A percentile compares a stretch with the other conserved stretches of the same genome.
Conservation (phyloP, 37 sponge, comb jelly and placozoan species). For the Crambe crambe region DNA sequence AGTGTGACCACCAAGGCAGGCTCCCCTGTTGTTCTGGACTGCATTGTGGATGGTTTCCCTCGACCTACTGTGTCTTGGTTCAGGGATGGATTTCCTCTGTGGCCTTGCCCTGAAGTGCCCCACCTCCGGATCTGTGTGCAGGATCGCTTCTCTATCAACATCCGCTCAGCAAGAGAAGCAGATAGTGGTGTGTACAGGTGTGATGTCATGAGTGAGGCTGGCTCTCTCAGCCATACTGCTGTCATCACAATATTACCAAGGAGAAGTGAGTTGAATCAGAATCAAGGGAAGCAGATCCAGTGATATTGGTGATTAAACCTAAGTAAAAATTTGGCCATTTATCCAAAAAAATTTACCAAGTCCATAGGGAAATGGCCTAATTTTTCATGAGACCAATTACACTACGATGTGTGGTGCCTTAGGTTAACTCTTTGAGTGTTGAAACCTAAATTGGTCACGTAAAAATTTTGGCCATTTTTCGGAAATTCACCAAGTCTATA, state of each 20-base stretch:
- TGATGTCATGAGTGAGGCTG: background rate
- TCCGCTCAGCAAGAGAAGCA: background rate
- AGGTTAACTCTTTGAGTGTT: no score
- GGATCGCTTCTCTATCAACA: background rate
- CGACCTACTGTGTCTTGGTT: background rate
- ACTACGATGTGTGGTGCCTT: no score
- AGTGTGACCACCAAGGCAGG: background rate
- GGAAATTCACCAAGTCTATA: no score
- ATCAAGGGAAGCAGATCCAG: no score
- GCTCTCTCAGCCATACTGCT: background rate
- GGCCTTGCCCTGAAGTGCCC: background rate
- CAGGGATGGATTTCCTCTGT: background rate
- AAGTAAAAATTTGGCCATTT: no score
- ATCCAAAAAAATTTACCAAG: no score
- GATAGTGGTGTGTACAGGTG: constrained; percentile 3
- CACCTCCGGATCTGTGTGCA: background rate
- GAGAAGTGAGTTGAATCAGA: background rate
- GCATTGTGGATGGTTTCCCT: background rate
- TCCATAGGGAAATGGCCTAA: no score
- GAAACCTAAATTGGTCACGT: no score
- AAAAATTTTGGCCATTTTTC: no score
- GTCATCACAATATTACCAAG: background rate
- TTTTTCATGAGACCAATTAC: no score
- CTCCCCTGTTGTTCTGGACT: background rate
- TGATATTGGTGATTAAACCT: no score